phyloP scores from a whole-genome alignment of 2,888 invertebrate genomes.

The Neocrepidodera transversa region DNA sequence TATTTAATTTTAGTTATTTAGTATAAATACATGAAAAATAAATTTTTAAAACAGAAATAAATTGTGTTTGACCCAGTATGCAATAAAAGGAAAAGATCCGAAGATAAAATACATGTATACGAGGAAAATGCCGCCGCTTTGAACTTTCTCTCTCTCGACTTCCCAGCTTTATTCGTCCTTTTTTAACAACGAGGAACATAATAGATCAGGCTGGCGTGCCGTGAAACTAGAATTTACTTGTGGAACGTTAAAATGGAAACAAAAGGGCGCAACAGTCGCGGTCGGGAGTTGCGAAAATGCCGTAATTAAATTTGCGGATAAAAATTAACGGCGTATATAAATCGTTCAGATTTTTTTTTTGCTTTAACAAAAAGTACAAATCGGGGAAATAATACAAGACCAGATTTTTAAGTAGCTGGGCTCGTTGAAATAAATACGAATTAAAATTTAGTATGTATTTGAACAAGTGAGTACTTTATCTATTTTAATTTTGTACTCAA shows the following conservation, averaged over 20 bases:
- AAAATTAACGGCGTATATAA: conserved; percentile 1
- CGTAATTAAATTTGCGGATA: conserved; percentile 13
- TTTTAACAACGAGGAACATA: conserved; percentile 15
- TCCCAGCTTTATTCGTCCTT: conserved; percentile 14
- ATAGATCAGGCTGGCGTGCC: conserved; percentile 22
- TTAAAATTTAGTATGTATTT: too few species aligned
- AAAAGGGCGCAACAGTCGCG: conserved; percentile 12
- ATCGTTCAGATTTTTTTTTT: background rate
- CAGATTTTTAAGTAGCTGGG: too few species aligned
- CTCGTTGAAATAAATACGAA: too few species aligned
- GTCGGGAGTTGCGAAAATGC: conserved; percentile 9
- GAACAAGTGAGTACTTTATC: too few species aligned
- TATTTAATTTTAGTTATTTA: too few species aligned
- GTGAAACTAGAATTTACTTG: conserved; percentile 21
- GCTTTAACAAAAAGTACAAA: too few species aligned
- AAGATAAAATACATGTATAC: conserved; percentile 27
- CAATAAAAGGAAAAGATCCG: background rate
- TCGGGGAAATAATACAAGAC: too few species aligned
- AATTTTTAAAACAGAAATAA: too few species aligned
- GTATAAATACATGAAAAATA: too few species aligned
- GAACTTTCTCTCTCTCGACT: conserved; percentile 12
- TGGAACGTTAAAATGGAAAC: conserved; percentile 12
- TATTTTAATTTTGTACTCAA: too few species aligned
- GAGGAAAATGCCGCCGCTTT: conserved; percentile 22
- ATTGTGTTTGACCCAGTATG: too few species aligned